Conservation (phyloP, 2,113 vertebrate genomes). For the Tragelaphus buxtoni region DNA sequence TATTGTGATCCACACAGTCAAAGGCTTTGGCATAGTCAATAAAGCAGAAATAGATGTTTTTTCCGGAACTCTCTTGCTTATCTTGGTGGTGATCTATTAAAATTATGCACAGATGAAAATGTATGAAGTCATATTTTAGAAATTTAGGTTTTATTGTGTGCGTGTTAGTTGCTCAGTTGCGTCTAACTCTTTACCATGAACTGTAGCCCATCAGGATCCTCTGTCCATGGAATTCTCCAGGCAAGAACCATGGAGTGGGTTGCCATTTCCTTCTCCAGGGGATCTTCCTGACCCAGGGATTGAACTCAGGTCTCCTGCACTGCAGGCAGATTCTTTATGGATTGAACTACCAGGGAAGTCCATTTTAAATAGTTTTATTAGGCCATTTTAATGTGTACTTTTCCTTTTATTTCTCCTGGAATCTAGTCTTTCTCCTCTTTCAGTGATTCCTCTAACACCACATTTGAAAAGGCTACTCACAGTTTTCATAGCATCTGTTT, state of each 20-base stretch:
- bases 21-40: too few relatives aligned
- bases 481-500: constrained; percentile 19
- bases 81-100: constrained; percentile 70
- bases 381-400: constrained; percentile 50
- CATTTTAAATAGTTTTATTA: constrained; percentile 9
- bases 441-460: constrained; percentile 43
- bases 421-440: constrained; percentile 42
- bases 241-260: neutral
- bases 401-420: constrained; percentile 6
- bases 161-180: neutral
- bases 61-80: neutral
- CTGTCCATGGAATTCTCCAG: neutral
- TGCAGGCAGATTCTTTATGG: neutral
- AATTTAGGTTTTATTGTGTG: constrained; percentile 46
- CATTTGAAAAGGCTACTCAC: constrained; percentile 23
- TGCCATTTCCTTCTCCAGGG: neutral
- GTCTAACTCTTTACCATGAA: neutral
- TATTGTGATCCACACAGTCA: too few relatives aligned
- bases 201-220: neutral
- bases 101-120: constrained; percentile 55
- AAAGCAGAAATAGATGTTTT: too few relatives aligned
- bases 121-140: constrained; percentile 61
- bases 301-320: neutral
- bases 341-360: neutral
- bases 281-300: neutral